phyloP scores from a whole-genome alignment of 2,888 invertebrate genomes.

The Alitta virens region DNA sequence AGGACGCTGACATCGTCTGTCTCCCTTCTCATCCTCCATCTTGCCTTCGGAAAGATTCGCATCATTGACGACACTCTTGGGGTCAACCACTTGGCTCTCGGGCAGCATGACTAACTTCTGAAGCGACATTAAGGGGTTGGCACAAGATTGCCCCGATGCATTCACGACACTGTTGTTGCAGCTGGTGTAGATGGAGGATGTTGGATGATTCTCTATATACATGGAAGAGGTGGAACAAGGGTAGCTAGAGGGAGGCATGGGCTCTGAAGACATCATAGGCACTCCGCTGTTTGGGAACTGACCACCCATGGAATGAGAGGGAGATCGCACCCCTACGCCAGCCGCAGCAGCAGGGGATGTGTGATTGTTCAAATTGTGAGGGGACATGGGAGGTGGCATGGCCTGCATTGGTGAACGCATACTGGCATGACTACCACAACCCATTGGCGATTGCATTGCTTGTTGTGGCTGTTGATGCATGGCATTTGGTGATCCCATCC shows the following conservation, averaged over 20 bases:
- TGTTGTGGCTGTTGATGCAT: conserved; percentile 14
- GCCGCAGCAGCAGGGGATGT: conserved; percentile 6
- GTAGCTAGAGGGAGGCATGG: conserved; percentile 12
- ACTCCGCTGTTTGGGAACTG: conserved; percentile 13
- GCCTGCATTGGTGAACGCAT: conserved; percentile 33
- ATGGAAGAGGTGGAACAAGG: conserved; percentile 3
- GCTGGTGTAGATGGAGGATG: neutral
- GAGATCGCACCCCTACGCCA: conserved; percentile 10
- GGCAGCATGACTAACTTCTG: conserved; percentile 27
- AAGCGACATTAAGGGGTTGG: conserved; percentile 45
- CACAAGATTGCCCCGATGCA: conserved; percentile 24
- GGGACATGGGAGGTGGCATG: conserved; percentile 14
- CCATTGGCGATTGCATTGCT: conserved; percentile 11
- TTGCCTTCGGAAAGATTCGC: conserved; percentile 14
- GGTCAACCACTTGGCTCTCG: conserved; percentile 36
- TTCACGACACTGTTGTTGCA: neutral
- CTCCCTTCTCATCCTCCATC: no score
- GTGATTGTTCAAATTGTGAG: neutral
- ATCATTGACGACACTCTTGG: conserved; percentile 53
- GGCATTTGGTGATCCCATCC: conserved; percentile 37
- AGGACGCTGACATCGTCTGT: no score
- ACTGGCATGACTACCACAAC: conserved; percentile 9
- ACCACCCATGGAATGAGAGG: conserved; percentile 2
- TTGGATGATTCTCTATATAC: neutral
- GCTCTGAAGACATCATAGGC: conserved; percentile 8